Percentiles rank a stretch among this genome's conserved stretches.
Conservation (phyloP, 2,113 vertebrate genomes). For the pig (Sus scrofa) region DNA sequence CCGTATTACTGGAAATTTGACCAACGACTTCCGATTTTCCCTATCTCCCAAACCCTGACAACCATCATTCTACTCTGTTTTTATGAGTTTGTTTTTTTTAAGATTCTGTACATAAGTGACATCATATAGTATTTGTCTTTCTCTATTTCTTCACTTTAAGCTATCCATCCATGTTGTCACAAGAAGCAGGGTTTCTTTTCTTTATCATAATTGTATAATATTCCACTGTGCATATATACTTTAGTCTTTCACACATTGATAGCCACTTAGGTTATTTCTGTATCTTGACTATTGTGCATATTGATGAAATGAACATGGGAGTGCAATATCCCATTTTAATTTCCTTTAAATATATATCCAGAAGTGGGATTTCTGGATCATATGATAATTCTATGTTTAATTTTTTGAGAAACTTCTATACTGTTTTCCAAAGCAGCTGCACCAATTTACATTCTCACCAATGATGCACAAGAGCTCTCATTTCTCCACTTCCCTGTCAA, state of each 20-base stretch:
- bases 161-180: too few relatives aligned
- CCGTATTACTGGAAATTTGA: background rate
- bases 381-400: background rate
- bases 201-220: background rate
- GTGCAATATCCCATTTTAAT: background rate
- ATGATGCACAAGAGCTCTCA: background rate
- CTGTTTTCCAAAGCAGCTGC: background rate
- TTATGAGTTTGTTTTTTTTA: background rate
- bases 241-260: background rate
- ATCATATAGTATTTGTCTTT: background rate
- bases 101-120: background rate
- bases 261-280: background rate
- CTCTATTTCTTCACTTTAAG: background rate
- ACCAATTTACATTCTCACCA: background rate
- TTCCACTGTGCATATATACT: background rate
- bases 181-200: background rate
- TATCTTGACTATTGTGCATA: background rate
- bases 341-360: background rate
- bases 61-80: background rate
- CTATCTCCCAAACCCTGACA: fast-evolving
- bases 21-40: background rate
- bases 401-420: background rate
- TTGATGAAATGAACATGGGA: too few relatives aligned
- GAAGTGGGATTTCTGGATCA: background rate
- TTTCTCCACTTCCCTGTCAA: background rate